These are phyloP conservation scores for Micrasema minimum DNA, from an alignment of 1,140 invertebrate species.

Conservation along the genomic window DNA sequence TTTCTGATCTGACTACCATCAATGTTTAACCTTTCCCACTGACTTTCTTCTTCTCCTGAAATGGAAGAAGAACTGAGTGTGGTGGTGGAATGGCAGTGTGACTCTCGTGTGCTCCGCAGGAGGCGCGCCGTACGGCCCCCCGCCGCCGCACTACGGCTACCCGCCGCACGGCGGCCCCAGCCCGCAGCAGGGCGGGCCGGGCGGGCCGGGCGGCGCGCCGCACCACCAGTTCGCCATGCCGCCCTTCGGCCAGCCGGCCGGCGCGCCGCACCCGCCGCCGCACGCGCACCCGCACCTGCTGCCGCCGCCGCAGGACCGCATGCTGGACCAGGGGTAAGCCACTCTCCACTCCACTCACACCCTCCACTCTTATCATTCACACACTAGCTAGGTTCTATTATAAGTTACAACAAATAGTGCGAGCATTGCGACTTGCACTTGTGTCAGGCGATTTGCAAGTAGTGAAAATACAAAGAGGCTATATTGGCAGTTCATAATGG, in stretches of 20 bases:
- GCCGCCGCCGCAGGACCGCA: slow-evolving; percentile 43
- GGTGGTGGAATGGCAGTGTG: no score
- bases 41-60: no score
- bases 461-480: no score
- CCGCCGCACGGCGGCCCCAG: slow-evolving; percentile 33
- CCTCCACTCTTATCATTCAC: not conserved
- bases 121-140: slow-evolving; percentile 41
- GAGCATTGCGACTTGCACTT: no score
- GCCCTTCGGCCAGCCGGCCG: slow-evolving; percentile 31
- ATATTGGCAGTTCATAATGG: no score
- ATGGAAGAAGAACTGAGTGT: no score
- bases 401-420: no score
- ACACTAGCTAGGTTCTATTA: no score
- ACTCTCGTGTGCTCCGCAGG: slow-evolving; percentile 7
- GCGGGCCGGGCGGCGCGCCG: slow-evolving; percentile 20
- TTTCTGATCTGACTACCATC: no score
- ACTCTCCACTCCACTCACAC: not conserved
- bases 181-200: slow-evolving; percentile 26
- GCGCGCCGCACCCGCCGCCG: slow-evolving; percentile 7
- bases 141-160: slow-evolving; percentile 47
- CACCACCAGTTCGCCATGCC: slow-evolving; percentile 39
- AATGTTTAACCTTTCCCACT: no score
- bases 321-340: slow-evolving; percentile 52
- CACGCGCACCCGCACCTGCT: slow-evolving; percentile 37
- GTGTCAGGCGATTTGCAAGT: no score